Base-by-base conservation (phyloP, 23 tunicate genomes). In the Trididemnum clinides region DNA sequence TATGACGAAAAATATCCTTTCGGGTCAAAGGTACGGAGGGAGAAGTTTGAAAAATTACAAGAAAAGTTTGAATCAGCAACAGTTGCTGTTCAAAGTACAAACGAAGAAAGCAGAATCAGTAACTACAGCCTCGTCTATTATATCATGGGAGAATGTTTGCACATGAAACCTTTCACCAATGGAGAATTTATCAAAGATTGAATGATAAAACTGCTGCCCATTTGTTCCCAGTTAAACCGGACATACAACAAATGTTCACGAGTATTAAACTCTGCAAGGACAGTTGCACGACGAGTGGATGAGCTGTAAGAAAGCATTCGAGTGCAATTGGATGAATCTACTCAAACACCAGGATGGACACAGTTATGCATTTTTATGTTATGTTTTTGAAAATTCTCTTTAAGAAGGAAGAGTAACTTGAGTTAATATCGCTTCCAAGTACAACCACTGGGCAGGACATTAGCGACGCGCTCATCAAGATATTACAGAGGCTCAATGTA, bases 241-340 rank as follows among this genome's bases (percentile, higher is more conserved):
- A 71, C 39, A 71, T 71, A 71, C 77, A 32, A 32, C 77, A 32
- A 71, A 32, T 18, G 23, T 71, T 71, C 77, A 30, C 29, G 77
- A n/a, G 29, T 32, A 71, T 71, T 71, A 39, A 71, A 32, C 77
- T 71, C 77, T 28, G 77, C 77, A 71, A 71, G 77, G 77, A 71
- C 77, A 71, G 77, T 30, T 71, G 77, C 77, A 71, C 39, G 77
- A 71, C 39, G 77, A 71, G 77, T 71, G 27, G 77, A 71, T 71
- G 29, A 71, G 39, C 10, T 71, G 77, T 71, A 39, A 32, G 77
- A 71, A 22, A 71, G n/a, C 37, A 71, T 71, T 71, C 77, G 29
- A 71, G 39, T 28, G 77, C 77, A 71, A 30, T 27, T 71, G 37
- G 77, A 71, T 71, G 39, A 71, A 71, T 71, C 39, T 27, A 71